These are phyloP conservation scores for Umimayanthus kanabou DNA, from an alignment of 92 coral and sea anemone genomes.

Conservation along the genomic window DNA sequence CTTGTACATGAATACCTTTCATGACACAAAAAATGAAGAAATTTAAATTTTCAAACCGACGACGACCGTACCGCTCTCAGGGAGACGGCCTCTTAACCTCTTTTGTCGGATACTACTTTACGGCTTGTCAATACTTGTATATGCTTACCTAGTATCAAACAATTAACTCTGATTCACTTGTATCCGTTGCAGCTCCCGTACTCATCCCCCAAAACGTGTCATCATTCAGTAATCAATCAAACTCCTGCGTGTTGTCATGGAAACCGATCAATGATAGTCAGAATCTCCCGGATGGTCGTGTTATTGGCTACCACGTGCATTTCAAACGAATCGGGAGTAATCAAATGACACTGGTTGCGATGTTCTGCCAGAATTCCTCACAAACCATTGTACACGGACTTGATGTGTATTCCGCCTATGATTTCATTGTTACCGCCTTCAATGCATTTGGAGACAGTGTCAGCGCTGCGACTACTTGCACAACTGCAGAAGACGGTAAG, in stretches of 20 bases:
- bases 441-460: not conserved
- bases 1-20: too few species aligned
- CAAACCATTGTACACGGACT: not conserved
- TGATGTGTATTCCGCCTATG: not conserved
- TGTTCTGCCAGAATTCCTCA: not conserved
- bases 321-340: not conserved
- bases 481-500: slow-evolving; percentile 19
- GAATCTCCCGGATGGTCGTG: not conserved
- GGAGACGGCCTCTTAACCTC: too few species aligned
- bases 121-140: too few species aligned
- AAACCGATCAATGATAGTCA: not conserved
- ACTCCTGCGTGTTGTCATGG: slow-evolving; percentile 22
- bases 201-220: not conserved
- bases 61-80: too few species aligned
- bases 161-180: not conserved
- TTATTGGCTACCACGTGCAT: slow-evolving; percentile 5
- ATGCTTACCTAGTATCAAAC: too few species aligned
- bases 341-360: not conserved
- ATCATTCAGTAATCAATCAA: not conserved
- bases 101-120: too few species aligned
- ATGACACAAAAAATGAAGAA: too few species aligned
- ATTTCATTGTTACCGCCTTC: not conserved
- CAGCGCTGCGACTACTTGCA: not conserved
- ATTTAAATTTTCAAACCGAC: too few species aligned
- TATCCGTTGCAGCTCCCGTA: slow-evolving; percentile 1